Evolutionary conservation across 2,113 vertebrate species (phyloP).

Genomic region (Typhlomys cinereus): DNA sequence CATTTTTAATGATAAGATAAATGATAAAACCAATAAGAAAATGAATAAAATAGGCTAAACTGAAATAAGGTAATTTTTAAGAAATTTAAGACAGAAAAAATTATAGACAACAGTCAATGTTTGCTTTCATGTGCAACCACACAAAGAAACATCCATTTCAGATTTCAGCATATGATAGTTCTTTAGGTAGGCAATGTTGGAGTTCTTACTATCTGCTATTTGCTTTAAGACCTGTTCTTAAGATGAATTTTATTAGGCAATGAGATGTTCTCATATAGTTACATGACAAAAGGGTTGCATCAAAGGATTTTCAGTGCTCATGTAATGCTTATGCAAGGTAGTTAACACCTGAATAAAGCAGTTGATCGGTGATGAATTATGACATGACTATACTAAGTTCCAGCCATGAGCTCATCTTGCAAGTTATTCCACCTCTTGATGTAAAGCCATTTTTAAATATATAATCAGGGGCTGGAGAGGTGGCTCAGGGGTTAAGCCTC

Average conservation of each 20-base stretch:
- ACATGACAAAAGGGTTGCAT: not conserved
- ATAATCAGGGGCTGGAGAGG: no score
- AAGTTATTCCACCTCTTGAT: conserved; percentile 35
- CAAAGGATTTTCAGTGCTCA: not conserved
- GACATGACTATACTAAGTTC: conserved; percentile 35
- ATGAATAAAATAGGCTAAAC: conserved; percentile 35
- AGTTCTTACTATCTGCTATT: conserved; percentile 25
- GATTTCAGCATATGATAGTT: conserved; percentile 6
- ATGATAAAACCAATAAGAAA: conserved; percentile 17
- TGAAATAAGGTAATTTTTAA: no score
- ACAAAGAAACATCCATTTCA: conserved; percentile 34
- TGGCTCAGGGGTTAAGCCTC: no score
- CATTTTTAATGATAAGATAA: conserved; percentile 26
- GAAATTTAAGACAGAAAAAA: not conserved
- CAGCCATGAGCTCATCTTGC: conserved; percentile 23
- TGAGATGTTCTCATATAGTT: conserved; percentile 20
- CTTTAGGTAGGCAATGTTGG: conserved; percentile 17
- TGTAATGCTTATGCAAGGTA: conserved; percentile 22
- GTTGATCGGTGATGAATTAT: conserved; percentile 19
- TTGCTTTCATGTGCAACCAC: not conserved
- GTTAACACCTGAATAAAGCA: conserved; percentile 8
- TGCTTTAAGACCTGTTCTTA: not conserved
- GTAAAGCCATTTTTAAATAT: conserved; percentile 14
- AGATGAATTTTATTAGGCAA: conserved; percentile 1
- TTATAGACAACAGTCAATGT: not conserved